Percentiles rank a stretch among this genome's conserved stretches.
These are phyloP conservation scores for Acronicta aceris DNA, from an alignment of 2,888 invertebrate species.

Conservation along the genomic window DNA sequence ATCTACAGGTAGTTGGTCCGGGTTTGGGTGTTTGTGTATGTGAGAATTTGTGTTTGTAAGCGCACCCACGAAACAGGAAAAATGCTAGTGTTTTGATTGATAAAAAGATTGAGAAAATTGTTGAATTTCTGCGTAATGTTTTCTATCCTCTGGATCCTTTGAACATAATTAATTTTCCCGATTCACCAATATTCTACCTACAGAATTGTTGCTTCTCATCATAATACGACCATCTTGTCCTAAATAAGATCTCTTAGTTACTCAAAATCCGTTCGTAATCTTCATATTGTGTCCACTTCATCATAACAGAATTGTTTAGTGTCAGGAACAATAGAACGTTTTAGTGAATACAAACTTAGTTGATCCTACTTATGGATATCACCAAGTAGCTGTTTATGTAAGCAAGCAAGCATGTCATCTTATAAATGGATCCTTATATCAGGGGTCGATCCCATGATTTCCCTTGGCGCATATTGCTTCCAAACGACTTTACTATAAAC, in stretches of 20 bases:
- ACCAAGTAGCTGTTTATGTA: conserved; percentile 44
- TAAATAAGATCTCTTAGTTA: conserved; percentile 39
- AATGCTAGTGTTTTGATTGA: too few relatives aligned
- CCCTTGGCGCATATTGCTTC: conserved; percentile 59
- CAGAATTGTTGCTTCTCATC: conserved; percentile 28
- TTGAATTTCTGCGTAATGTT: conserved; percentile 6
- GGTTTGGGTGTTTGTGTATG: too few relatives aligned
- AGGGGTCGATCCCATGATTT: conserved; percentile 58
- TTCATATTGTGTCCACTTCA: conserved; percentile 48
- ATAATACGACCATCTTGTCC: conserved; percentile 32
- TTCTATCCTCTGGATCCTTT: conserved; percentile 5
- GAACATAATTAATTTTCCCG: conserved; percentile 16
- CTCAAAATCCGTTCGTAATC: conserved; percentile 39
- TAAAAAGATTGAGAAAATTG: too few relatives aligned
- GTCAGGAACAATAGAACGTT: conserved; percentile 49
- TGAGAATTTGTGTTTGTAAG: too few relatives aligned
- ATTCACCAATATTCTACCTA: conserved; percentile 16
- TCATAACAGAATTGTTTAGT: conserved; percentile 40
- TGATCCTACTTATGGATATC: conserved; percentile 25
- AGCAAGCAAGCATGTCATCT: conserved; percentile 42
- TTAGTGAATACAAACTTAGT: conserved; percentile 34
- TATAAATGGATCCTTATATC: conserved; percentile 46
- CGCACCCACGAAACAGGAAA: too few relatives aligned
- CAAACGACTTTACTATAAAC: conserved; percentile 49
- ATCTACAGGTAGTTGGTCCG: too few relatives aligned